phyloP scores from a whole-genome alignment of 2,113 vertebrate genomes.

The Excalfactoria chinensis region DNA sequence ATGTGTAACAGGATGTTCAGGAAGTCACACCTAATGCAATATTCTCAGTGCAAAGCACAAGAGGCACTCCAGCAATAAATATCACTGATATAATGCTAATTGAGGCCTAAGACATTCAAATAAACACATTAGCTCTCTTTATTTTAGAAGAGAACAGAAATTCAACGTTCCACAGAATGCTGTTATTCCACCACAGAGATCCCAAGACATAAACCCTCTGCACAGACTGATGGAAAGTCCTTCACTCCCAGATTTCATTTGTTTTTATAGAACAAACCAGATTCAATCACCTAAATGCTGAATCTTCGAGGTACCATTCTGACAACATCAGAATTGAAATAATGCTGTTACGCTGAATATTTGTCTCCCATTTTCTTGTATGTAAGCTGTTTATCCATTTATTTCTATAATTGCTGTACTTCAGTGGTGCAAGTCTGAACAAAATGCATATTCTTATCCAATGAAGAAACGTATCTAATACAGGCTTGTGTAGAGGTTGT shows the following conservation, averaged over 20 bases:
- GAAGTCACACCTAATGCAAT: background rate
- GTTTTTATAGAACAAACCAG: background rate
- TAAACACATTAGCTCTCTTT: background rate
- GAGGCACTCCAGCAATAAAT: background rate
- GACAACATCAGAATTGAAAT: background rate
- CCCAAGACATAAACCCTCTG: background rate
- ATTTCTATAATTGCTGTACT: background rate
- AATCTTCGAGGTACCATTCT: background rate
- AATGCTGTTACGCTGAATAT: background rate
- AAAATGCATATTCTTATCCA: background rate
- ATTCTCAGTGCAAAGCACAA: background rate
- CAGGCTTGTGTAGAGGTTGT: background rate
- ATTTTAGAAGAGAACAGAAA: background rate
- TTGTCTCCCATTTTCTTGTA: background rate
- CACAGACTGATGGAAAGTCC: background rate
- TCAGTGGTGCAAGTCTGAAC: background rate
- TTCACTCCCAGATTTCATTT: background rate
- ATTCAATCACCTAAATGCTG: background rate
- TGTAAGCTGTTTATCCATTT: background rate
- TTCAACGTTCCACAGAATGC: background rate
- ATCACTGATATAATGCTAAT: background rate
- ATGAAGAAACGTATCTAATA: background rate
- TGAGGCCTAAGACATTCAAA: background rate
- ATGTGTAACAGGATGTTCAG: background rate
- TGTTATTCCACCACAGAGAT: background rate